phyloP scores from a whole-genome alignment of 2,888 invertebrate species.

The Pasiphila rectangulata region DNA sequence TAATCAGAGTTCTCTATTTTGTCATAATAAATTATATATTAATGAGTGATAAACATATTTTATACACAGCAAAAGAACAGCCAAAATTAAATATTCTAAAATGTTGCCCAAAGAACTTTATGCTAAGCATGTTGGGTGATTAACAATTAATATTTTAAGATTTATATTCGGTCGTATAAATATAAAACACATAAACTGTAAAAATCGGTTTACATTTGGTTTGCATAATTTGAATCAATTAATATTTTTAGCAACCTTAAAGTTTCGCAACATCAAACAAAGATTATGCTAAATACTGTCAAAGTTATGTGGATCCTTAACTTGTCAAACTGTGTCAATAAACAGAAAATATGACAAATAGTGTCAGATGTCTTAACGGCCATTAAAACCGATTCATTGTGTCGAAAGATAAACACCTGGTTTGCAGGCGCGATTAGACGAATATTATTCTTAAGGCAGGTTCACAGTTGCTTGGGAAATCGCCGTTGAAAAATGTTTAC shows the following conservation, averaged over 20 bases:
- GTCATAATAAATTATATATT: conserved; percentile 20
- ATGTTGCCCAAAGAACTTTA: neutral
- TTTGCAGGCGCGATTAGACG: conserved; percentile 37
- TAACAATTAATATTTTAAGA: neutral
- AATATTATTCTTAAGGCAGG: conserved; percentile 36
- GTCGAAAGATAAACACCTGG: conserved; percentile 43
- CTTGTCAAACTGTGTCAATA: conserved; percentile 12
- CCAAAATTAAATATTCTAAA: neutral
- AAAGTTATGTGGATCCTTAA: conserved; percentile 5
- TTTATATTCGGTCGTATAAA: neutral
- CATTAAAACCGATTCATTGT: conserved; percentile 39
- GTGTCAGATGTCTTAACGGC: conserved; percentile 21
- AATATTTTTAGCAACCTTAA: neutral
- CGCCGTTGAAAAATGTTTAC: too few relatives aligned
- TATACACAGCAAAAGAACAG: neutral
- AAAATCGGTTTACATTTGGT: neutral
- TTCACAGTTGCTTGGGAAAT: conserved; percentile 23
- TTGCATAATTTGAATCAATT: neutral
- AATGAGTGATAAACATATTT: conserved; percentile 8
- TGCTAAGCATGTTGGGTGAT: neutral
- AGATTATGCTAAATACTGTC: neutral
- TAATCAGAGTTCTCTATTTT: conserved; percentile 44
- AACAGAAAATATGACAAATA: conserved; percentile 19
- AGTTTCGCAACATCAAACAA: conserved; percentile 5
- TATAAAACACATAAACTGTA: conserved; percentile 1